Base-by-base conservation (phyloP, 1,140 invertebrate genomes). In the Formica exsecta region DNA sequence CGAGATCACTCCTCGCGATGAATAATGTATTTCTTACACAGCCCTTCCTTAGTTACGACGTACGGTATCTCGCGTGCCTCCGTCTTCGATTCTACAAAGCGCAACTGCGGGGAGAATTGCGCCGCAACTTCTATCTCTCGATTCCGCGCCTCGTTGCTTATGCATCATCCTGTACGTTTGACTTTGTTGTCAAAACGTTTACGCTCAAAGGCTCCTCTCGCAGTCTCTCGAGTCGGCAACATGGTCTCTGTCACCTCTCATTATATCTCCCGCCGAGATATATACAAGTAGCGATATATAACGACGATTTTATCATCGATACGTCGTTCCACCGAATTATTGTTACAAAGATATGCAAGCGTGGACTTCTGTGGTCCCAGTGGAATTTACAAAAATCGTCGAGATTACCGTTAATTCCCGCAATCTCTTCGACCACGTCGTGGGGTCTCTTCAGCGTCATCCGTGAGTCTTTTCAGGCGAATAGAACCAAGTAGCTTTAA, bases 151-250 rank as follows among this genome's bases (percentile, higher is more conserved):
- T 59, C 51, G 13, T 71, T 61, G 36, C 61, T 73, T 61, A 73
- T 70, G 48, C 48, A 51, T 51, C 61, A 66, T 86, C 59, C 88
- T 90, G 89, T 90, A 88, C 89, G 89, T 90, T 87, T 90, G 87
- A 75, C 81, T 85, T 83, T 57, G 76, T 77, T 73, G 62, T 81
- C 77, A 57, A 51, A 51, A 51, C 44, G 54, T 71, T 71, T 54
- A 66, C 22, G 22, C 16, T 57, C 38, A 22, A 81, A 51, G 38
- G 73, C 66, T 61, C 16, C 7, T 16, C n/a, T 66, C 38, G 48
- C 44, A 16, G 59, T 32, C 32, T 73, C 80, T 59, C 57, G 11
- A 87, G 32, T 48, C 32, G 5, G 44, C 19, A 32, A 68, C 22
- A 44, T 51, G 9, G 16, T 9, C 36, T 77, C 9, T 9, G 7